Percentiles rank a stretch among this genome's conserved stretches.
Evolutionary conservation across 2,113 vertebrate species (phyloP).

Genomic region (Athene cunicularia): DNA sequence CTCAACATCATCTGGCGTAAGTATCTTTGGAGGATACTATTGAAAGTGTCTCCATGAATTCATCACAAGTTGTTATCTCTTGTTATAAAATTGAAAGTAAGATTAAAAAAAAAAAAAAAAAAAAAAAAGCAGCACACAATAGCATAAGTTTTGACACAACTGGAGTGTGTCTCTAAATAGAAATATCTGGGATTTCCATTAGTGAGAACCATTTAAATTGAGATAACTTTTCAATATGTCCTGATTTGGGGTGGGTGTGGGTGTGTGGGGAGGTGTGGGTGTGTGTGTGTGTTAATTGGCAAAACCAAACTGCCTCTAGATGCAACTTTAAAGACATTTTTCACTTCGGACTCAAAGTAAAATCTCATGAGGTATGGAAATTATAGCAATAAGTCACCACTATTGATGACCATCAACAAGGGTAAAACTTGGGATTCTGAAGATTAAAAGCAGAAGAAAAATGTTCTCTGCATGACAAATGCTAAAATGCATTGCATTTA

Average conservation of each 20-base stretch:
- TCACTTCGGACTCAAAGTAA: background rate
- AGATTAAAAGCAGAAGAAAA: background rate
- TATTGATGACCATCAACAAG: background rate
- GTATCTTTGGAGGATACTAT: background rate
- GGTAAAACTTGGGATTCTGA: background rate
- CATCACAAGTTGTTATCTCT: background rate
- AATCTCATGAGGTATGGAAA: background rate
- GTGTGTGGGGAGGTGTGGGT: too few species aligned
- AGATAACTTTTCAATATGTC: background rate
- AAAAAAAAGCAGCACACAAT: background rate
- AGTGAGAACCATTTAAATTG: background rate
- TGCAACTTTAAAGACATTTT: background rate
- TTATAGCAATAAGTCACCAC: background rate
- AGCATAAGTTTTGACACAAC: background rate
- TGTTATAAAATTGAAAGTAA: background rate
- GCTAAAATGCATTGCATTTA: background rate
- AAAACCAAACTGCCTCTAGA: background rate
- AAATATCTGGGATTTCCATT: background rate
- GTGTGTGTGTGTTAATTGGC: too few species aligned
- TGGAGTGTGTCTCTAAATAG: rapidly evolving
- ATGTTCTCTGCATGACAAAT: background rate
- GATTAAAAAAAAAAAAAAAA: background rate
- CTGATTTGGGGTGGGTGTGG: background rate
- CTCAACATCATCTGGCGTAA: background rate
- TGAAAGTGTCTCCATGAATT: background rate